Conservation (phyloP, 2,797 vertebrate genomes). For the Triplophysa yarkandensis region DNA sequence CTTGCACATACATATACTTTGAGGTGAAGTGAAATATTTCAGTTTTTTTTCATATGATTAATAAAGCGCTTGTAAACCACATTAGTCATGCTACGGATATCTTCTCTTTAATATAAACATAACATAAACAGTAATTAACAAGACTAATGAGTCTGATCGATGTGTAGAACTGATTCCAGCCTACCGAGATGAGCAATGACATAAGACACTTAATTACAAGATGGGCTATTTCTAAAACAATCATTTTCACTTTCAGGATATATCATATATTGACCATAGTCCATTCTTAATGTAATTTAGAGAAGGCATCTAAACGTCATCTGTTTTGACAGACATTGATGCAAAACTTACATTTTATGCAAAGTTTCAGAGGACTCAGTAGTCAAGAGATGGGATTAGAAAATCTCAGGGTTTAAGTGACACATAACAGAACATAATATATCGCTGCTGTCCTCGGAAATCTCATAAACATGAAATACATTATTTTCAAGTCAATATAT, state of each 20-base stretch:
- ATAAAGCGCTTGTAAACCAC: slow-evolving; percentile 36
- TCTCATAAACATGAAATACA: too few relatives aligned
- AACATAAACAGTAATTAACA: slow-evolving; percentile 50
- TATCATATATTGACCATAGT: neutral
- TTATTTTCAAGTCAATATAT: too few relatives aligned
- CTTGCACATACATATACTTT: slow-evolving; percentile 7
- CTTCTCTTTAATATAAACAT: slow-evolving; percentile 38
- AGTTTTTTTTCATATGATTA: slow-evolving; percentile 39
- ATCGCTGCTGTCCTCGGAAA: too few relatives aligned
- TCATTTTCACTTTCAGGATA: neutral
- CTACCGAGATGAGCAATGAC: slow-evolving; percentile 29
- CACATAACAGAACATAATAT: too few relatives aligned
- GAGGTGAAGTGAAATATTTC: neutral
- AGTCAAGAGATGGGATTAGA: too few relatives aligned
- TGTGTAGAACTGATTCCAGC: slow-evolving; percentile 23
- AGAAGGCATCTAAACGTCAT: too few relatives aligned
- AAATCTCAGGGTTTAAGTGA: too few relatives aligned
- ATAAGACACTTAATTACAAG: slow-evolving; percentile 19
- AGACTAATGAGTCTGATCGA: slow-evolving; percentile 44
- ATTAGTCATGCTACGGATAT: slow-evolving; percentile 49
- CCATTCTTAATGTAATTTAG: neutral
- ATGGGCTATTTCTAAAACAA: neutral
- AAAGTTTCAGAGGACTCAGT: neutral
- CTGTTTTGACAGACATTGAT: neutral
- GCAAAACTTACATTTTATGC: neutral